Evolutionary conservation across 2,888 invertebrate genomes (phyloP), one percentile per base, ranked within the genome.

Genomic region (Hydriomena furcata): DNA sequence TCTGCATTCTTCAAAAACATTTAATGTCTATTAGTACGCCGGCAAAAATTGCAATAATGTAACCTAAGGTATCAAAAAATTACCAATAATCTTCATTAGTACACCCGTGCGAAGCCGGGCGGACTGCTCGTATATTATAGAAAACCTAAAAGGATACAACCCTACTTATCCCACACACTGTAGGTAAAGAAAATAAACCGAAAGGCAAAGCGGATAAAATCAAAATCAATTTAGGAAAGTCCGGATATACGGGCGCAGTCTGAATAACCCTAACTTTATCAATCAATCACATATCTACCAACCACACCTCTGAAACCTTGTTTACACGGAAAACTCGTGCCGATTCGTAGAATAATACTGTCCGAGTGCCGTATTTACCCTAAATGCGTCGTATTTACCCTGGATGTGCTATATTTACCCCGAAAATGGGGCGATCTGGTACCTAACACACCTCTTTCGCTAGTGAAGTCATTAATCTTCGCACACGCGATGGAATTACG

Each of bases 381-480:
- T 21, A 36, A 35, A 24, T 11, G 32, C 17, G 21, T 13, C 46
- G 34, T 24, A 34, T 49, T 49, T 25, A 37, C 31, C 36, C 36
- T 25, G 30, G 42, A 42, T 30, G 48, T 52, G 57, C 55, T 44
- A 58, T 64, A 55, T 61, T 47, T 55, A 48, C 52, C 47, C 55
- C 41, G 49, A 55, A 56, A 55, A 49, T 47, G 48, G 55, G 61
- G 51, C 56, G 63, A 59, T 65, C 55, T 49, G 60, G 60, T 38
- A 53, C 46, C n/a, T 52, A 61, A 53, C 59, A 61, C 61, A 62
- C 60, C 62, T 63, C 56, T 63, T 66, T 70, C 66, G 58, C 66
- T 61, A 60, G 60, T 58, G 52, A 50, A 62, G 49, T 55, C 65
- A 70, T 71, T 70, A 71, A 70, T 71, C 66, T 70, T 63, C 40